A percentile compares a stretch with the other conserved stretches of the same genome.
phyloP scores from a whole-genome alignment of 2,888 invertebrate species.

The Drosophila buzzatii region DNA sequence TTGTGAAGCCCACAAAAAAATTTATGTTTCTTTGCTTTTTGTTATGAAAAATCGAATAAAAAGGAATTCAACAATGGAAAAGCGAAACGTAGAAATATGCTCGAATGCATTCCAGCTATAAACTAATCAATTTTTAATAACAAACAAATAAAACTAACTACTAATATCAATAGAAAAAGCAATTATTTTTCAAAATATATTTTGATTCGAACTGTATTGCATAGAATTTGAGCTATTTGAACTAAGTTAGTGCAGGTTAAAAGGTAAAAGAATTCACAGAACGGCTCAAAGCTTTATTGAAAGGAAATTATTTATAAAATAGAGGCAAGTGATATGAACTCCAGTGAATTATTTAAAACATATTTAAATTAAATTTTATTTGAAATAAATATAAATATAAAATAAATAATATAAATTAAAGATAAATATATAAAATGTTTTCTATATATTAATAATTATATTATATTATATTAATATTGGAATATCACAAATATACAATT shows the following conservation, averaged over 20 bases:
- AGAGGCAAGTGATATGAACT: neutral
- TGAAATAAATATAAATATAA: too few relatives aligned
- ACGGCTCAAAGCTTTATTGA: too few relatives aligned
- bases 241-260: neutral
- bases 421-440: neutral
- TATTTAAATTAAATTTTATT: neutral
- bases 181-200: neutral
- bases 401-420: neutral
- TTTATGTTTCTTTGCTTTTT: slow-evolving; percentile 1
- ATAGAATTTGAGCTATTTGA: neutral
- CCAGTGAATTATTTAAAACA: neutral
- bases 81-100: slow-evolving; percentile 2
- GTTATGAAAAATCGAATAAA: slow-evolving; percentile 1
- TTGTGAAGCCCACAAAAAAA: slow-evolving; percentile 22
- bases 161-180: neutral
- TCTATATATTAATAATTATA: too few relatives aligned
- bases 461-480: too few relatives aligned
- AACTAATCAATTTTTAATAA: slow-evolving; percentile 12
- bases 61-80: slow-evolving; percentile 18
- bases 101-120: neutral
- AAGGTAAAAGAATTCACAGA: neutral
- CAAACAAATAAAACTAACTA: neutral
- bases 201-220: neutral
- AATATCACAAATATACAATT: neutral
- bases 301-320: neutral